phyloP scores from a whole-genome alignment of 2,888 invertebrate species.

The Lottia gigantea region DNA sequence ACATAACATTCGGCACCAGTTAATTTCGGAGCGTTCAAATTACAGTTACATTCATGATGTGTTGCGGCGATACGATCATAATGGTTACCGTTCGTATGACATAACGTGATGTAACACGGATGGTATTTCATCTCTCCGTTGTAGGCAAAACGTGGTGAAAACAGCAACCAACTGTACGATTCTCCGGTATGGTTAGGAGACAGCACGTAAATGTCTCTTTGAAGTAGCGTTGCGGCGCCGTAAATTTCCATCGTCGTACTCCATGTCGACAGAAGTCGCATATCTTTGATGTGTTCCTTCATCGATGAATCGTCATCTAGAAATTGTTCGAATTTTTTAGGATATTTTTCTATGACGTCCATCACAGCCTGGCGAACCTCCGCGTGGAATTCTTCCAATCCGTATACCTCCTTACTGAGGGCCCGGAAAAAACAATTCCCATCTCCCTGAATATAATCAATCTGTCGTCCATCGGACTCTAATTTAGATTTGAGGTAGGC shows the following conservation, averaged over 20 bases:
- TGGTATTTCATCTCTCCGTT: constrained; percentile 23
- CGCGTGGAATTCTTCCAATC: constrained; percentile 48
- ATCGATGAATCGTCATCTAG: constrained; percentile 41
- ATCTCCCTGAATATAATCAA: constrained; percentile 56
- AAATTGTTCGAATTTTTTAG: constrained; percentile 50
- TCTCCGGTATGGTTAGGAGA: constrained; percentile 50
- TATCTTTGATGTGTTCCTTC: constrained; percentile 41
- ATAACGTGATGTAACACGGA: constrained; percentile 51
- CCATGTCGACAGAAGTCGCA: constrained; percentile 49
- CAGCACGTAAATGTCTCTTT: constrained; percentile 51
- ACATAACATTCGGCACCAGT: constrained; percentile 40
- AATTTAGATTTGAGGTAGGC: constrained; percentile 38
- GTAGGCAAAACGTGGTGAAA: constrained; percentile 43
- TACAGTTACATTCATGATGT: constrained; percentile 48
- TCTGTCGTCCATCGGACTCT: constrained; percentile 37
- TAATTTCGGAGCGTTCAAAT: constrained; percentile 42
- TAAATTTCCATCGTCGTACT: constrained; percentile 58
- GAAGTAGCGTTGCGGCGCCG: constrained; percentile 52
- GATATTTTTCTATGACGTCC: constrained; percentile 46
- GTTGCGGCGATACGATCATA: constrained; percentile 51
- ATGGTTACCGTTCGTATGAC: constrained; percentile 60
- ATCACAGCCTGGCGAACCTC: constrained; percentile 52
- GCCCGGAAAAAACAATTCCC: constrained; percentile 60
- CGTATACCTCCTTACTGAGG: constrained; percentile 55
- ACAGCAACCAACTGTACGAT: constrained; percentile 52